Conservation (phyloP, 2,888 invertebrate genomes). For the Tenthredo amoena region DNA sequence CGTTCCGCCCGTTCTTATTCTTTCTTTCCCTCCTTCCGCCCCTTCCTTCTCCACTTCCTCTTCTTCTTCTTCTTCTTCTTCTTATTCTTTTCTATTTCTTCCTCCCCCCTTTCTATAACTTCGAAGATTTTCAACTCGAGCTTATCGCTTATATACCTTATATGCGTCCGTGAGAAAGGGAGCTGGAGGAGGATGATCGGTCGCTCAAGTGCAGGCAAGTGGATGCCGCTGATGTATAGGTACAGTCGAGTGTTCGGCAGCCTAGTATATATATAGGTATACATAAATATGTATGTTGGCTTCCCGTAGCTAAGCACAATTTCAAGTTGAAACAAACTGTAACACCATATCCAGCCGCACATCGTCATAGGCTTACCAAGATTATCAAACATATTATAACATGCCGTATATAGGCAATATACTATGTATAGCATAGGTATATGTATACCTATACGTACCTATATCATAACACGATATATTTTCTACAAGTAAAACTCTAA, state of each 20-base stretch:
- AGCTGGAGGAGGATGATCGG: not conserved
- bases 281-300: not conserved
- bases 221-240: not conserved
- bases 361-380: not conserved
- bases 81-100: too few species aligned
- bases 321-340: not conserved
- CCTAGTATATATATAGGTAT: not conserved
- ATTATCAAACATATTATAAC: not conserved
- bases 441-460: not conserved
- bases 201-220: slow-evolving; percentile 37
- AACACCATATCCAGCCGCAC: not conserved
- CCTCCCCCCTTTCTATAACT: not conserved
- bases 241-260: slow-evolving; percentile 30
- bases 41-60: not conserved
- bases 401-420: too few species aligned
- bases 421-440: too few species aligned
- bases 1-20: not conserved
- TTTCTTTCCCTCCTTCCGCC: not conserved
- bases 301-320: not conserved
- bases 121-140: slow-evolving; percentile 7
- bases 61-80: not conserved
- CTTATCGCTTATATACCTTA: not conserved
- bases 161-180: not conserved
- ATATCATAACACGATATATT: not conserved
- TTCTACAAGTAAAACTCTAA: too few species aligned